These are phyloP conservation scores for Hydrozoanthus gracilis DNA, from an alignment of 92 coral and sea anemone species.

Conservation along the genomic window DNA sequence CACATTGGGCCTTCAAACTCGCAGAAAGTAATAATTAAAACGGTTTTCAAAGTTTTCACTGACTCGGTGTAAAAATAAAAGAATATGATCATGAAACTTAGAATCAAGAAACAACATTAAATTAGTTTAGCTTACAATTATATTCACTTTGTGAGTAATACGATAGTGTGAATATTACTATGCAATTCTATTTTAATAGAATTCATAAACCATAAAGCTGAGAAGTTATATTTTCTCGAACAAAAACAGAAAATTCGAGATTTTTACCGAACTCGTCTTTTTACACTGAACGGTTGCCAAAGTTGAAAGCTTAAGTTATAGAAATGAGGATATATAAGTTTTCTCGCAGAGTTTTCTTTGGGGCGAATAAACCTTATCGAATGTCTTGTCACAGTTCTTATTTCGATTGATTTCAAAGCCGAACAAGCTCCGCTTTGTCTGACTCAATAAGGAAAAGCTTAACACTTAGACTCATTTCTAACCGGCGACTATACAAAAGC, in stretches of 20 bases:
- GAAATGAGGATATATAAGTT: not conserved
- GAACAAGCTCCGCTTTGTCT: not conserved
- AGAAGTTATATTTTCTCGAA: not conserved
- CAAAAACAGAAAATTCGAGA: not conserved
- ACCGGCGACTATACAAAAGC: not conserved
- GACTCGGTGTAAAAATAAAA: no score
- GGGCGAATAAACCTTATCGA: not conserved
- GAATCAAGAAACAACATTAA: not conserved
- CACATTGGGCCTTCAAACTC: no score
- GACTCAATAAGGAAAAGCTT: not conserved
- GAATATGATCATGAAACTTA: not conserved
- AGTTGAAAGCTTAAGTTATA: not conserved
- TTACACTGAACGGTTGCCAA: not conserved
- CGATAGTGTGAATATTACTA: not conserved
- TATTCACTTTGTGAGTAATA: not conserved
- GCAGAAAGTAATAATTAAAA: no score
- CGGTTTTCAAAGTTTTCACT: no score
- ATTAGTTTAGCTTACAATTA: not conserved
- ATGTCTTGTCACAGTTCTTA: slow-evolving; percentile 1
- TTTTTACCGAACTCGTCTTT: not conserved
- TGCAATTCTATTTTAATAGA: not conserved
- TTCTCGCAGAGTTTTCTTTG: not conserved
- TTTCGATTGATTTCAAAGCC: not conserved
- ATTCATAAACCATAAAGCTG: not conserved
- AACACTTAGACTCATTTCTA: no score